Percentiles rank a stretch among this genome's conserved stretches.
Conservation (phyloP, 2,113 vertebrate genomes). For the Sinocyclocheilus anophthalmus region DNA sequence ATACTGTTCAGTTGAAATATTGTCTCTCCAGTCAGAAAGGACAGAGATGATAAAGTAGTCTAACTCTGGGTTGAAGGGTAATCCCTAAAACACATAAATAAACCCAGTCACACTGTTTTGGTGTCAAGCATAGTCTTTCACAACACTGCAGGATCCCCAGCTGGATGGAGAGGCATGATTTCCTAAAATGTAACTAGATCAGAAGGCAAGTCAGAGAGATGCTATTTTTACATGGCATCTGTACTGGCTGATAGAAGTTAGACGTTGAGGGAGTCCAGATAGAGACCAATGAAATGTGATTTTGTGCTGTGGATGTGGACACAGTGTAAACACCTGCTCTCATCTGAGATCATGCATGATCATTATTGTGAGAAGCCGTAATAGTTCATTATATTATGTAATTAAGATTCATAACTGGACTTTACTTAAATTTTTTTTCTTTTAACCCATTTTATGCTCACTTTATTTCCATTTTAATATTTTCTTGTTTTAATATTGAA, state of each 20-base stretch:
- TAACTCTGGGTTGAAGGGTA: background rate
- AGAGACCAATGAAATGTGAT: slow-evolving; percentile 11
- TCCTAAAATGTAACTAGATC: slow-evolving; percentile 45
- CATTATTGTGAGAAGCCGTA: background rate
- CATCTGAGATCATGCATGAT: background rate
- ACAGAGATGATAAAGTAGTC: background rate
- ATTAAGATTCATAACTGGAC: background rate
- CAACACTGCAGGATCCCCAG: background rate
- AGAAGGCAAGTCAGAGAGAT: slow-evolving; percentile 21
- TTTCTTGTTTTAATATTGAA: background rate
- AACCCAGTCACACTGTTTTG: background rate
- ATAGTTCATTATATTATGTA: background rate
- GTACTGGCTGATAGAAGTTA: slow-evolving; percentile 20
- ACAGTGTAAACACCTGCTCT: slow-evolving; percentile 20
- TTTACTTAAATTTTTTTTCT: background rate
- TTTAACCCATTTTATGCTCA: background rate
- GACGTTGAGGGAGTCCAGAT: slow-evolving; percentile 24
- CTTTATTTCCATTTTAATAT: background rate
- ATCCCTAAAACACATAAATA: background rate
- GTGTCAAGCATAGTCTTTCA: slow-evolving; percentile 16
- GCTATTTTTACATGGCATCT: slow-evolving; percentile 52
- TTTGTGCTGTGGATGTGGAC: slow-evolving; percentile 15
- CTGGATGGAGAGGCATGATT: slow-evolving; percentile 16
- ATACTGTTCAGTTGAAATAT: background rate
- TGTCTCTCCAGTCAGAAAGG: background rate